Conservation (phyloP, 2,113 vertebrate species). For the Morone saxatilis region DNA sequence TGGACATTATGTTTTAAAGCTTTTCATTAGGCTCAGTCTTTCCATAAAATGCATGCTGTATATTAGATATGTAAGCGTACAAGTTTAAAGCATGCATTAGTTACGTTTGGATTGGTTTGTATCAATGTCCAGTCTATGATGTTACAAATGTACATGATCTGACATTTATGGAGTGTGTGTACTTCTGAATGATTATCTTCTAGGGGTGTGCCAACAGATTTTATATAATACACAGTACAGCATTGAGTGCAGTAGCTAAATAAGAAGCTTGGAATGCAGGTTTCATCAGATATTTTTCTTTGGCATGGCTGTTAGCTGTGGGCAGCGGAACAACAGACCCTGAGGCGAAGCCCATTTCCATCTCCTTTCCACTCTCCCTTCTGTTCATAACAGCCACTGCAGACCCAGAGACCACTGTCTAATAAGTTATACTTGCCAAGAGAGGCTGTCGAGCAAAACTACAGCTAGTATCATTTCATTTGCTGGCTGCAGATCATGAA, state of each 20-base stretch:
- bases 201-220: slow-evolving; percentile 49
- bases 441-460: slow-evolving; percentile 62
- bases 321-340: slow-evolving; percentile 74
- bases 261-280: slow-evolving; percentile 46
- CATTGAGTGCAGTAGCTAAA: neutral
- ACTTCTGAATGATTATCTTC: slow-evolving; percentile 21
- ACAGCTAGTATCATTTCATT: slow-evolving; percentile 59
- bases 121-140: neutral
- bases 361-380: slow-evolving; percentile 68
- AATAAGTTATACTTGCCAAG: slow-evolving; percentile 65
- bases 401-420: slow-evolving; percentile 63
- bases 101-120: neutral
- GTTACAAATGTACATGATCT: slow-evolving; percentile 19
- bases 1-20: neutral
- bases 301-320: slow-evolving; percentile 65
- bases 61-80: neutral
- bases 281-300: slow-evolving; percentile 55
- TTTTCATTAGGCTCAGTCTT: neutral
- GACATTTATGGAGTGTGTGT: slow-evolving; percentile 17
- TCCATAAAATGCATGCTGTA: neutral
- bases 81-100: neutral
- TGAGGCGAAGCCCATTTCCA: slow-evolving; percentile 69
- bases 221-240: slow-evolving; percentile 29
- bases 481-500: slow-evolving; percentile 58
- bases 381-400: slow-evolving; percentile 71